A percentile compares a stretch with the other conserved stretches of the same genome.
phyloP scores from a whole-genome alignment of 2,888 invertebrate genomes.

The Lordiphosa fenestrarum region DNA sequence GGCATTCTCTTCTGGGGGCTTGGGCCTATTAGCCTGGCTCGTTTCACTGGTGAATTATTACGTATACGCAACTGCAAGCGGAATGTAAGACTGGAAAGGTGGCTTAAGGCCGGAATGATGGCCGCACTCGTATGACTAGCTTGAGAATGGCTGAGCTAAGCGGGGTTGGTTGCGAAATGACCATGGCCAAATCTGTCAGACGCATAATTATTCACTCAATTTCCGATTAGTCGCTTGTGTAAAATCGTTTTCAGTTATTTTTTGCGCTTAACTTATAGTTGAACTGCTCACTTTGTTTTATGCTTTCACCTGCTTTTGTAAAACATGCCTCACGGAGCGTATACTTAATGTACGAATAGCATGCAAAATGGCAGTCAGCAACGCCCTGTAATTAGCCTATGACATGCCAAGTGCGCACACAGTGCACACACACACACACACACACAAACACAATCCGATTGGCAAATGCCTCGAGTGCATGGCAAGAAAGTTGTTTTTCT shows the following conservation, averaged over 20 bases:
- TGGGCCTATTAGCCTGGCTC: constrained; percentile 5
- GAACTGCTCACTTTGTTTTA: constrained; percentile 21
- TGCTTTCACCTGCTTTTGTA: constrained; percentile 22
- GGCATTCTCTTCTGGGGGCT: constrained; percentile 41
- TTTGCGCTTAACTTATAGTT: constrained; percentile 11
- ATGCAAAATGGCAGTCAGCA: constrained; percentile 68
- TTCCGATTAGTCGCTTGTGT: too few relatives aligned
- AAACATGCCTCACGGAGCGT: constrained; percentile 46
- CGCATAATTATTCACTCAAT: too few relatives aligned
- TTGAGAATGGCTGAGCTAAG: constrained; percentile 16
- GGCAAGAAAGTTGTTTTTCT: constrained; percentile 27
- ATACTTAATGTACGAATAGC: constrained; percentile 57
- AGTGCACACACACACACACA: too few relatives aligned
- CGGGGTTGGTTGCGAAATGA: too few relatives aligned
- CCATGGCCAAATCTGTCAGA: too few relatives aligned
- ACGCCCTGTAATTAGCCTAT: constrained; percentile 64
- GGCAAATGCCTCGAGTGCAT: constrained; percentile 48
- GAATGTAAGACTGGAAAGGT: constrained; percentile 13
- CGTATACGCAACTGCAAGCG: constrained; percentile 34
- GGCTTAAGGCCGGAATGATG: constrained; percentile 29
- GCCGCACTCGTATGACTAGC: constrained; percentile 29
- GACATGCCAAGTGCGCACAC: constrained; percentile 60
- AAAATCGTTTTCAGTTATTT: too few relatives aligned
- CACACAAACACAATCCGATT: constrained; percentile 1
- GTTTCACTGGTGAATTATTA: constrained; percentile 31